Evolutionary conservation across 1,140 invertebrate species (phyloP).

Genomic region (Elysia chlorotica): DNA sequence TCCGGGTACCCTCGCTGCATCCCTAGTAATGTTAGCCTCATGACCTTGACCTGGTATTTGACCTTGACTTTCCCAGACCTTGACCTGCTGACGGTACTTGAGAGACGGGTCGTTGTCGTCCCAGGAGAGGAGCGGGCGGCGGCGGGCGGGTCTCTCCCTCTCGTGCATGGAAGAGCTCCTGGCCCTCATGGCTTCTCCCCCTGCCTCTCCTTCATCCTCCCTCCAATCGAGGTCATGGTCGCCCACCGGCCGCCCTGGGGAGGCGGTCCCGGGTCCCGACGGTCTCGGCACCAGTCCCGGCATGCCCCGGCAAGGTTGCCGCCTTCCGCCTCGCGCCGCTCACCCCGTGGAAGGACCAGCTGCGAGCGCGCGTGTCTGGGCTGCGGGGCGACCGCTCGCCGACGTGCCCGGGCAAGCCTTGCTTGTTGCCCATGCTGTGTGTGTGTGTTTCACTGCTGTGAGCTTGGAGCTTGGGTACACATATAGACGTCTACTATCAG

Average conservation of each 20-base stretch:
- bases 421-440: conserved; percentile 7
- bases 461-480: not conserved
- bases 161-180: conserved; percentile 5
- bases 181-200: not conserved
- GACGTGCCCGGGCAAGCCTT: not conserved
- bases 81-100: too few species aligned
- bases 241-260: too few species aligned
- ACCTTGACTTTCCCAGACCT: not conserved
- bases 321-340: not conserved
- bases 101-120: not conserved
- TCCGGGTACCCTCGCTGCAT: not conserved
- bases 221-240: not conserved
- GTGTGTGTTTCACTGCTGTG: not conserved
- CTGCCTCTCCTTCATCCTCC: not conserved
- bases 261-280: too few species aligned
- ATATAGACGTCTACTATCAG: not conserved
- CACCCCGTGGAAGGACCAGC: conserved; percentile 31
- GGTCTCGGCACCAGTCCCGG: not conserved
- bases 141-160: not conserved
- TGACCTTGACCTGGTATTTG: not conserved
- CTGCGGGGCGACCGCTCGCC: not conserved
- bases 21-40: not conserved
- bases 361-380: conserved; percentile 20
- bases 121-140: not conserved
- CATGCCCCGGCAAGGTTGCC: not conserved